These are phyloP conservation scores for Plestiodon gilberti DNA, from an alignment of 2,113 vertebrate genomes.

Conservation along the genomic window DNA sequence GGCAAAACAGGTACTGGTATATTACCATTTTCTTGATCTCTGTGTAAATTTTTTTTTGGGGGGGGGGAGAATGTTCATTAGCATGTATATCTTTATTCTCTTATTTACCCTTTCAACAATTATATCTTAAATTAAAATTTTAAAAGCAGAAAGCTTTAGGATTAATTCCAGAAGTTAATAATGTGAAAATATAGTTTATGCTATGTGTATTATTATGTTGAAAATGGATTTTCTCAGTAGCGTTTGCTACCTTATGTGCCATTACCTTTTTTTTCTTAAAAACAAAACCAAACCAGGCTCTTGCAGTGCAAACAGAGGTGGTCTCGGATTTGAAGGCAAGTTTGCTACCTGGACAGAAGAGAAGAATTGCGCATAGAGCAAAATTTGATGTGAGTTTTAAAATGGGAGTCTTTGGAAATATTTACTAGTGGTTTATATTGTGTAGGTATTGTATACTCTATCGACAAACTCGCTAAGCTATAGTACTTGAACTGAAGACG, in stretches of 20 bases:
- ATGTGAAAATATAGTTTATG: background rate
- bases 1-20: slow-evolving; percentile 41
- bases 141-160: background rate
- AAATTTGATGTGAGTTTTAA: slow-evolving; percentile 62
- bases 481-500: background rate
- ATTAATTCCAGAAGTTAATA: background rate
- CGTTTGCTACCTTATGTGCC: background rate
- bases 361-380: slow-evolving; percentile 73
- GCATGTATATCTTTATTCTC: background rate
- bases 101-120: background rate
- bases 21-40: background rate
- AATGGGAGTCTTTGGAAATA: background rate
- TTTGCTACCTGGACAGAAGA: slow-evolving; percentile 60
- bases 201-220: background rate
- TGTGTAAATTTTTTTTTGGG: background rate
- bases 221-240: background rate
- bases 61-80: background rate
- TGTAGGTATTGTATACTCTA: background rate
- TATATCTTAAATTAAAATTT: background rate
- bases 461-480: background rate
- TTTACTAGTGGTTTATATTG: background rate
- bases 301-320: slow-evolving; percentile 2
- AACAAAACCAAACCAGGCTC: background rate
- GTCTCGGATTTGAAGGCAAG: slow-evolving; percentile 36
- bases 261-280: background rate